Base-by-base conservation (phyloP, 2,888 invertebrate genomes). In the Lasioglossum malachurum region DNA sequence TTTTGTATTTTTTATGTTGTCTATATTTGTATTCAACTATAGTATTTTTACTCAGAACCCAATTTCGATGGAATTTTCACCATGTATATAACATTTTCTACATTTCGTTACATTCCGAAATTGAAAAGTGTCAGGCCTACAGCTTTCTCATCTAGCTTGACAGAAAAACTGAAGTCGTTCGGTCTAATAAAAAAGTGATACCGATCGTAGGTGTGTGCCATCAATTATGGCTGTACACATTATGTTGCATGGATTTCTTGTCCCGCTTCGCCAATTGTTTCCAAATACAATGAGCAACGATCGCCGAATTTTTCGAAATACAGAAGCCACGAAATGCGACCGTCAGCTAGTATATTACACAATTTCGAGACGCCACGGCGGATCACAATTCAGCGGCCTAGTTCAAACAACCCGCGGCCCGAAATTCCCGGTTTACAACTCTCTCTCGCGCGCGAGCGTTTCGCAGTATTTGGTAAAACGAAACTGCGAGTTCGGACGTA, bases 401-500 rank as follows among this genome's bases (percentile, higher is more conserved):
- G 85, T 31, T 75, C 35, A 79, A 85, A 75, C 44, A 79, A 78
- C 23, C 5, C 27, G 53, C 67, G 46, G 14, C 31, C 53, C 27
- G 75, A 84, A 75, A 72, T 71, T 71, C 53, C 69, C 12, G 78
- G 49, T 46, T 46, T 14, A 35, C 8, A 72, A 76, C 49, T 82
- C 41, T 82, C 41, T 82, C 31, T 82, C 75, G 27, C 60, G 64
- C 60, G 64, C 75, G 46, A 60, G 46, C 8, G 16, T 49, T 31
- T 71, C 10, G 73, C 12, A 16, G 75, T 75, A 75, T 85, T 84
- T 75, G 41, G 71, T 35, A 16, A 84, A 84, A 84, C 75, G 71
- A 71, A 75, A 75, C 84, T 71, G 41, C 27, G 64, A 72, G 75
- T 84, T 53, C 1, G 73, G 35, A 77, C 35, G 38, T 60, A 31